phyloP scores from a whole-genome alignment of 2,797 vertebrate genomes.

The Oryzias sinensis region DNA sequence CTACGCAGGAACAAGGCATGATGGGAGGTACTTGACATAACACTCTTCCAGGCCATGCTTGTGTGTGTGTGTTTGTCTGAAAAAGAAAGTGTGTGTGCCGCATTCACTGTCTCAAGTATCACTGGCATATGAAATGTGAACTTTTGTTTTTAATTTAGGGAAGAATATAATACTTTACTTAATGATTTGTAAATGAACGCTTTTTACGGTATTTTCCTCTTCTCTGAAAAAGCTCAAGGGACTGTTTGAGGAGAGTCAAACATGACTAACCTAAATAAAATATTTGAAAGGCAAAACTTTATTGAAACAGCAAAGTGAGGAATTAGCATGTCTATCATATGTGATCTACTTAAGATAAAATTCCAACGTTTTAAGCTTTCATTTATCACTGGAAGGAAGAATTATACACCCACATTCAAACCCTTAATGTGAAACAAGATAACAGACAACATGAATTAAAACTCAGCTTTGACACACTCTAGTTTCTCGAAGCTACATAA shows the following conservation, averaged over 20 bases:
- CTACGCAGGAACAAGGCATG: constrained; percentile 92
- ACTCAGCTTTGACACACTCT: too few species aligned
- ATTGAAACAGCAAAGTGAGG: too few species aligned
- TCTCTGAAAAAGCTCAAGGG: not conserved
- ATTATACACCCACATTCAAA: too few species aligned
- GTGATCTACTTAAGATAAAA: too few species aligned
- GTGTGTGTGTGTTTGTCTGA: constrained; percentile 41
- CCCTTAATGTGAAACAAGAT: too few species aligned
- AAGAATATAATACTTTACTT: too few species aligned
- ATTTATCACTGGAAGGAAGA: too few species aligned
- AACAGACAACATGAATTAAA: too few species aligned
- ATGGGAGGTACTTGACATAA: constrained; percentile 98
- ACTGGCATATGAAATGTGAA: constrained; percentile 22
- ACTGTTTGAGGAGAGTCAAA: not conserved
- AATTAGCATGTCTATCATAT: too few species aligned
- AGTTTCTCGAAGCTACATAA: too few species aligned
- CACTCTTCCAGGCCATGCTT: constrained; percentile 94
- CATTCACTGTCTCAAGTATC: constrained; percentile 43
- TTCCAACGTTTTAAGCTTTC: too few species aligned
- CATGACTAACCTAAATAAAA: not conserved
- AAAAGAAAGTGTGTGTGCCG: constrained; percentile 4
- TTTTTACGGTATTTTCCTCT: not conserved
- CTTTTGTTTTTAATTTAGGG: constrained; percentile 3
- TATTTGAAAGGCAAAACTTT: not conserved
- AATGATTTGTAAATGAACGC: too few species aligned